Conservation (phyloP, 1,140 invertebrate genomes). For the Zaprionus camerounensis region DNA sequence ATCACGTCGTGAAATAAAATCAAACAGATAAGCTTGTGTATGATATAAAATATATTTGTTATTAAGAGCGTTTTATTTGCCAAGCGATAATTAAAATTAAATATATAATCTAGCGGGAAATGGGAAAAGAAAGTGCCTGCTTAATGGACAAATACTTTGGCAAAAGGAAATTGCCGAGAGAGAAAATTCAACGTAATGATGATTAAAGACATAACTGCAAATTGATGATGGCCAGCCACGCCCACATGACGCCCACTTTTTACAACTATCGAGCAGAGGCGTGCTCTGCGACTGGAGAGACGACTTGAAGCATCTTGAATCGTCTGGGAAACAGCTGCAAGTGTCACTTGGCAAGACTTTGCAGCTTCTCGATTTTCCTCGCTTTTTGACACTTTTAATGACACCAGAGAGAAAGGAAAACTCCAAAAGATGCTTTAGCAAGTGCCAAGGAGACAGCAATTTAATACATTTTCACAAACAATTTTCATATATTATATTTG, state of each 20-base stretch:
- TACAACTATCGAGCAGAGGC: slow-evolving; percentile 1
- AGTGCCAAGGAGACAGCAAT: slow-evolving; percentile 4
- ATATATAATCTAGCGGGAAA: not conserved
- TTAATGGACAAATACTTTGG: no score
- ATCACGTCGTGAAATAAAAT: slow-evolving; percentile 1
- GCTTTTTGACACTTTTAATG: slow-evolving; percentile 58
- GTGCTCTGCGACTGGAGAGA: not conserved
- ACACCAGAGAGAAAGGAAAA: slow-evolving; percentile 16
- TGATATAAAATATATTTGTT: slow-evolving; percentile 8
- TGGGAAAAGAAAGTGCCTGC: not conserved
- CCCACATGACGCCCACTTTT: slow-evolving; percentile 16
- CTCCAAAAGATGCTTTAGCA: slow-evolving; percentile 6
- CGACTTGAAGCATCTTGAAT: not conserved
- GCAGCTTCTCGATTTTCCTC: slow-evolving; percentile 31
- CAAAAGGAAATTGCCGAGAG: not conserved
- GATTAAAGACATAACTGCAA: slow-evolving; percentile 22
- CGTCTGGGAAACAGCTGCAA: slow-evolving; percentile 53
- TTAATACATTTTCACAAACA: slow-evolving; percentile 48
- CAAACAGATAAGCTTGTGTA: not conserved
- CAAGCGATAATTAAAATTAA: slow-evolving; percentile 1
- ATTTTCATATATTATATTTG: slow-evolving; percentile 46
- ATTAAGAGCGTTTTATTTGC: not conserved
- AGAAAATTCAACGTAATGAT: slow-evolving; percentile 11
- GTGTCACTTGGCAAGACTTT: slow-evolving; percentile 53
- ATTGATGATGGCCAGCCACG: slow-evolving; percentile 3